Evolutionary conservation across 2,113 vertebrate genomes (phyloP).

Genomic region (Zosterops hypoxanthus): DNA sequence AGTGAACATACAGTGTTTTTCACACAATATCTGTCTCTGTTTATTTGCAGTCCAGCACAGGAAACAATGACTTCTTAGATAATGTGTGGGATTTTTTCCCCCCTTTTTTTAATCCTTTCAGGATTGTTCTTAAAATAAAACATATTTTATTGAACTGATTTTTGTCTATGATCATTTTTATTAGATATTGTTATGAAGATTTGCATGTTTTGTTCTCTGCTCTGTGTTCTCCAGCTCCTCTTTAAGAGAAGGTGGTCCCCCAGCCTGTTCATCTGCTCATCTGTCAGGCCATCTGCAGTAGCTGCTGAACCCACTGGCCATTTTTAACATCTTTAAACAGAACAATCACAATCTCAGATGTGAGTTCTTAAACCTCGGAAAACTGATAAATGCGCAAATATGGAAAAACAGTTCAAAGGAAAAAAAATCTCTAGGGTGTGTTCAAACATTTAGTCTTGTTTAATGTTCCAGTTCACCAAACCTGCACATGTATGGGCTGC

Average conservation of each 20-base stretch:
- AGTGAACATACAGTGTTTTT: not conserved
- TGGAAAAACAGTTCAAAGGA: not conserved
- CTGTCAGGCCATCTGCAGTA: not conserved
- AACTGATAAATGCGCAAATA: not conserved
- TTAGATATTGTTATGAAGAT: not conserved
- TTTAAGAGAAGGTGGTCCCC: not conserved
- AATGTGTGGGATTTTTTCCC: not conserved
- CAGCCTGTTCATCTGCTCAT: not conserved
- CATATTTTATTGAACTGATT: not conserved
- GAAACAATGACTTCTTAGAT: not conserved
- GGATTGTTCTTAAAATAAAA: not conserved
- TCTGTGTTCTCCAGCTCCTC: not conserved
- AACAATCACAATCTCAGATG: fast-evolving
- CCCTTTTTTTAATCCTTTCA: not conserved
- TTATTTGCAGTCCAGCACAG: not conserved
- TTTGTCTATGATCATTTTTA: not conserved
- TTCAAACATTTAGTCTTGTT: not conserved
- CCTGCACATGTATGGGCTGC: not conserved
- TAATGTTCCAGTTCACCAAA: not conserved
- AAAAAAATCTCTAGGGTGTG: not conserved
- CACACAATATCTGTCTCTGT: not conserved
- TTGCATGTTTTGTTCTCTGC: not conserved
- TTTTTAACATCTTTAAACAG: not conserved
- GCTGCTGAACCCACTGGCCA: not conserved
- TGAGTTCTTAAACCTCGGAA: not conserved